Evolutionary conservation across 1,140 invertebrate genomes (phyloP).

Genomic region (Melipona quadrifasciata): DNA sequence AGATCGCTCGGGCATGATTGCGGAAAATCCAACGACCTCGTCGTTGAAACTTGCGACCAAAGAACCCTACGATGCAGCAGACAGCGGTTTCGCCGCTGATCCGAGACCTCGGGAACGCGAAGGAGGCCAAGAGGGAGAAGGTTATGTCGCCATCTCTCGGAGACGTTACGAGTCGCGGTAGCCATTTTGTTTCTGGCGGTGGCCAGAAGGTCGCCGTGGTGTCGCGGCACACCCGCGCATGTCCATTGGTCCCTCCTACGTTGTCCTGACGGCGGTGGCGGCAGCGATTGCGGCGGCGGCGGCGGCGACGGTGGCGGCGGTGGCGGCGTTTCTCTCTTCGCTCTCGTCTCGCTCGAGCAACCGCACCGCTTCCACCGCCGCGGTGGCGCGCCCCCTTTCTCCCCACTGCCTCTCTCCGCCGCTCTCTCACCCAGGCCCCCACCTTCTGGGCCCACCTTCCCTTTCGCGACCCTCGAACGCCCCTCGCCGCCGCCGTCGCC

Average conservation of each 20-base stretch:
- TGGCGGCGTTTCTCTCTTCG: slow-evolving; percentile 35
- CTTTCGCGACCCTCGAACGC: slow-evolving; percentile 41
- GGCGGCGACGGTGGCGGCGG: not conserved
- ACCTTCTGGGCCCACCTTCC: slow-evolving; percentile 44
- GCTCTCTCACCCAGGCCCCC: slow-evolving; percentile 22
- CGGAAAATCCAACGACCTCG: not conserved
- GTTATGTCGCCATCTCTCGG: slow-evolving; percentile 78
- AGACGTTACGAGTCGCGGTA: slow-evolving; percentile 68
- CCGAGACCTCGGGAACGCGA: not conserved
- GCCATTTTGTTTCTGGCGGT: slow-evolving; percentile 82
- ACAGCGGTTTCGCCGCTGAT: not conserved
- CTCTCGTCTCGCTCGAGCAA: slow-evolving; percentile 46
- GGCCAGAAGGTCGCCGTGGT: slow-evolving; percentile 82
- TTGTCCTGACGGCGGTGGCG: slow-evolving; percentile 60
- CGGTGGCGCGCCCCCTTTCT: not conserved
- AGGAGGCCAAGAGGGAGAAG: slow-evolving; percentile 29
- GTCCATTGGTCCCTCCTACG: slow-evolving; percentile 81
- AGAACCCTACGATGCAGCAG: not conserved
- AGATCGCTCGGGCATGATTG: no score
- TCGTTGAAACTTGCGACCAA: not conserved
- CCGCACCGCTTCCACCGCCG: slow-evolving; percentile 42
- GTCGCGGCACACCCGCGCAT: slow-evolving; percentile 82
- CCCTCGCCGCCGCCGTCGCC: not conserved
- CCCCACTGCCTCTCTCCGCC: slow-evolving; percentile 3
- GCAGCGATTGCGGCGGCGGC: not conserved